phyloP scores from a whole-genome alignment of 2,888 invertebrate genomes.

The Macropis europaea region DNA sequence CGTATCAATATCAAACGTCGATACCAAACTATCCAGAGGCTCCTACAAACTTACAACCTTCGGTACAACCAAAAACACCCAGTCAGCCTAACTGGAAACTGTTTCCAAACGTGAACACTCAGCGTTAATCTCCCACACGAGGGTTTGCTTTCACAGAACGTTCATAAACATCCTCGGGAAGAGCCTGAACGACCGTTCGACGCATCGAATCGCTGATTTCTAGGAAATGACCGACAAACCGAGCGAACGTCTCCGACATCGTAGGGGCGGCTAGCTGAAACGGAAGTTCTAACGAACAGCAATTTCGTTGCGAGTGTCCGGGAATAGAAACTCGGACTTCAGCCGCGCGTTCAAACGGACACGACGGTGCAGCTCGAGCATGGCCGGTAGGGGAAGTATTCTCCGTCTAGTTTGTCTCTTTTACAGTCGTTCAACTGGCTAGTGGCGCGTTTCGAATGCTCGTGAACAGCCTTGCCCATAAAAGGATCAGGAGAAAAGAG shows the following conservation, averaged over 20 bases:
- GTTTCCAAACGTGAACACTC: too few relatives aligned
- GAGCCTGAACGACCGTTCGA: too few relatives aligned
- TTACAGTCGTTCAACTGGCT: background rate
- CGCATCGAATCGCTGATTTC: background rate
- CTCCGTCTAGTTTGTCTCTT: slow-evolving; percentile 9
- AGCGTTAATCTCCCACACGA: too few relatives aligned
- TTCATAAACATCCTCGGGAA: too few relatives aligned
- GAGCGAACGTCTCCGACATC: background rate
- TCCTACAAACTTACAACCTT: too few relatives aligned
- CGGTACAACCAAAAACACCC: too few relatives aligned
- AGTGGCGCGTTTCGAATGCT: background rate
- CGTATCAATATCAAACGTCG: too few relatives aligned
- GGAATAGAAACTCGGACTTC: slow-evolving; percentile 38
- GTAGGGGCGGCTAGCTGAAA: background rate
- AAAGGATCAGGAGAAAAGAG: slow-evolving; percentile 14
- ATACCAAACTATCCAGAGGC: too few relatives aligned
- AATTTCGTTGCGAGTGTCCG: slow-evolving; percentile 31
- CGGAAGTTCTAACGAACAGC: slow-evolving; percentile 35
- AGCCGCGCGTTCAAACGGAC: slow-evolving; percentile 24
- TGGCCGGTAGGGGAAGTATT: background rate
- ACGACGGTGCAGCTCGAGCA: slow-evolving; percentile 15
- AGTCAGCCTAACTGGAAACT: too few relatives aligned
- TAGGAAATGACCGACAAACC: background rate
- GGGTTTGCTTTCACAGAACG: too few relatives aligned
- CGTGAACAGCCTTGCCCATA: slow-evolving; percentile 1